Evolutionary conservation across 2,888 invertebrate genomes (phyloP).

Genomic region (Drosophila pseudotalamancana): DNA sequence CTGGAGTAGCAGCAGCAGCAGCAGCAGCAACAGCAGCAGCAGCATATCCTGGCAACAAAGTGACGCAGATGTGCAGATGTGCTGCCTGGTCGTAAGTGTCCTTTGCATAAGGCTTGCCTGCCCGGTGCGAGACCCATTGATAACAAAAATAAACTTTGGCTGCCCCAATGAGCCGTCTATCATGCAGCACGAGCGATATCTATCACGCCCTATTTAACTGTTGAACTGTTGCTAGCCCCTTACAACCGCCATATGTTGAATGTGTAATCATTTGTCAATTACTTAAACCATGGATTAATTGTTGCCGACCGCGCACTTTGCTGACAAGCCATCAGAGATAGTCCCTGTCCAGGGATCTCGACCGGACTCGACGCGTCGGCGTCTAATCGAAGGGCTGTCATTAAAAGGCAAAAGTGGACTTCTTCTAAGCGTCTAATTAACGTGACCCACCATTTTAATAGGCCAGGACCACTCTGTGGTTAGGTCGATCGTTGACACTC

Average conservation of each 20-base stretch:
- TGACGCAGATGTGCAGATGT: conserved; percentile 60
- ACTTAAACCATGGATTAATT: conserved; percentile 74
- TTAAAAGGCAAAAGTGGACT: conserved; percentile 39
- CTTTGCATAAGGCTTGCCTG: conserved; percentile 58
- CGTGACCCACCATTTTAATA: conserved; percentile 47
- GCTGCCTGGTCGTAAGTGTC: conserved; percentile 19
- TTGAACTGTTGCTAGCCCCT: conserved; percentile 32
- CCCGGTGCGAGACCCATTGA: conserved; percentile 14
- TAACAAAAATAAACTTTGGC: conserved; percentile 34
- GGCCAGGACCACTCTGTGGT: conserved; percentile 36
- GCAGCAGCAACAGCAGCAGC: conserved; percentile 5
- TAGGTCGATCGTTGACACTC: conserved; percentile 32
- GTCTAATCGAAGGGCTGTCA: conserved; percentile 58
- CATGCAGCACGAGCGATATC: conserved; percentile 2
- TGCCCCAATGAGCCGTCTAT: conserved; percentile 12
- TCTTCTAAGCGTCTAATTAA: conserved; percentile 55
- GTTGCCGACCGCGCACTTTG: conserved; percentile 20
- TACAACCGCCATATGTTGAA: conserved; percentile 48
- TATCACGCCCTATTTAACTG: conserved; percentile 18
- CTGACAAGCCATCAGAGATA: conserved; percentile 64
- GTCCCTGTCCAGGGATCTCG: conserved; percentile 14
- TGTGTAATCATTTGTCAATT: conserved; percentile 77
- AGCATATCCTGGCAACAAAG: conserved; percentile 39
- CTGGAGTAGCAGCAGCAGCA: conserved; percentile 4
- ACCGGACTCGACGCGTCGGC: conserved; percentile 16